phyloP scores from a whole-genome alignment of 1,140 invertebrate species.

The Anastatus disparis region DNA sequence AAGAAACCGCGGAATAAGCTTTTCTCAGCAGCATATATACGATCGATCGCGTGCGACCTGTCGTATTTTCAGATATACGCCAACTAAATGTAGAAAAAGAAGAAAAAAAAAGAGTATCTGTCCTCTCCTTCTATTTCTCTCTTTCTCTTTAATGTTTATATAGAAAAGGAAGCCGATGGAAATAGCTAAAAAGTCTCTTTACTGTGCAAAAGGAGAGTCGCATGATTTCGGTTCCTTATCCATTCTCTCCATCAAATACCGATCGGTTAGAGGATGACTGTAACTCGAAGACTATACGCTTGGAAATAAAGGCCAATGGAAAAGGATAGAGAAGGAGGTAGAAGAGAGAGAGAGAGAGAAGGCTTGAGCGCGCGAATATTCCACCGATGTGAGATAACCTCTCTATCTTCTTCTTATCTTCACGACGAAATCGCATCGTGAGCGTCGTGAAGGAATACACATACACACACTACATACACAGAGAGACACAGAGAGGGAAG shows the following conservation, averaged over 20 bases:
- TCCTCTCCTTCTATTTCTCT: too few species aligned
- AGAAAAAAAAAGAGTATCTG: background rate
- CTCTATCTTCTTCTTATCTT: slow-evolving; percentile 39
- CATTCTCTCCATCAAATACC: slow-evolving; percentile 38
- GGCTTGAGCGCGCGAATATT: slow-evolving; percentile 35
- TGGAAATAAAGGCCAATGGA: slow-evolving; percentile 37
- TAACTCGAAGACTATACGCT: too few species aligned
- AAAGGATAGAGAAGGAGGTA: too few species aligned
- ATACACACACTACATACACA: background rate
- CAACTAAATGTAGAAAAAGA: slow-evolving; percentile 10
- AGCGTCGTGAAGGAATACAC: slow-evolving; percentile 17
- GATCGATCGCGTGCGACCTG: slow-evolving; percentile 31
- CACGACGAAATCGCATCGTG: slow-evolving; percentile 26
- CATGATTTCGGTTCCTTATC: slow-evolving; percentile 39
- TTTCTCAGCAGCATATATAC: background rate
- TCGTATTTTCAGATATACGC: slow-evolving; percentile 24
- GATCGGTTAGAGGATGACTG: slow-evolving; percentile 38
- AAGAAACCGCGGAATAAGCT: slow-evolving; percentile 2
- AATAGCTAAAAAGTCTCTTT: slow-evolving; percentile 10
- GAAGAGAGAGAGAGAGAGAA: too few species aligned
- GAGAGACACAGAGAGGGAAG: background rate
- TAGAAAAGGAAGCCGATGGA: background rate
- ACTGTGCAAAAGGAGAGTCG: too few species aligned
- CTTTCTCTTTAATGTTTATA: too few species aligned
- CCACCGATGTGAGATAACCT: slow-evolving; percentile 32